Evolutionary conservation across 2,113 vertebrate species (phyloP).

Genomic region (Tapirus terrestris): DNA sequence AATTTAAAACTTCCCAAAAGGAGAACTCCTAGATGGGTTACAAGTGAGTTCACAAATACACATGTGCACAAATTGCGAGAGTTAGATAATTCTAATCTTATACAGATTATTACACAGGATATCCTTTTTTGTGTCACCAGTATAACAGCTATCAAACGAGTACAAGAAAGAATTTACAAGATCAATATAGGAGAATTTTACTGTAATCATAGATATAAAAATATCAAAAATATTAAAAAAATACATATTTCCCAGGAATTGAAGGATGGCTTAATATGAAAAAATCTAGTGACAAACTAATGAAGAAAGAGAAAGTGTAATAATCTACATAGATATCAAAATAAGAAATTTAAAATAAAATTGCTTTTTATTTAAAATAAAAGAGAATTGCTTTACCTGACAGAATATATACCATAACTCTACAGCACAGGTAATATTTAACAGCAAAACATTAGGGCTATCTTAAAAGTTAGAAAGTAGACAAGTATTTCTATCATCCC

Average conservation of each 20-base stretch:
- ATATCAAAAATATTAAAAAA: background rate
- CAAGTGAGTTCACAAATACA: background rate
- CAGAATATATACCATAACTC: background rate
- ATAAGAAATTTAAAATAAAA: background rate
- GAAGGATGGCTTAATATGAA: background rate
- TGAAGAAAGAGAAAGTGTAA: background rate
- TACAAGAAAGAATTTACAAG: background rate
- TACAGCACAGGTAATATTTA: background rate
- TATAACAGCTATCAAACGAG: background rate
- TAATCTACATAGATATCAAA: background rate
- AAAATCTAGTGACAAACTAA: background rate
- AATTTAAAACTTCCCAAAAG: background rate
- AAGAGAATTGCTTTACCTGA: background rate
- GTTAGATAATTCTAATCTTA: background rate
- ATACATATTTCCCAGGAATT: background rate
- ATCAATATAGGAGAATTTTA: background rate
- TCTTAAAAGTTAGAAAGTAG: background rate
- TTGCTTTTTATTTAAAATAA: background rate
- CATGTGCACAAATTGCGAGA: background rate
- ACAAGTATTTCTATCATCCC: background rate
- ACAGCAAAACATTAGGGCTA: background rate
- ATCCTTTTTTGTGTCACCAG: too few relatives aligned
- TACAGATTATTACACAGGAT: background rate
- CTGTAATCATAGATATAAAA: background rate
- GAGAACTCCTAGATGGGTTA: background rate